Evolutionary conservation across 2,797 vertebrate species (phyloP).

Genomic region (Scolopax bukidnonensis): DNA sequence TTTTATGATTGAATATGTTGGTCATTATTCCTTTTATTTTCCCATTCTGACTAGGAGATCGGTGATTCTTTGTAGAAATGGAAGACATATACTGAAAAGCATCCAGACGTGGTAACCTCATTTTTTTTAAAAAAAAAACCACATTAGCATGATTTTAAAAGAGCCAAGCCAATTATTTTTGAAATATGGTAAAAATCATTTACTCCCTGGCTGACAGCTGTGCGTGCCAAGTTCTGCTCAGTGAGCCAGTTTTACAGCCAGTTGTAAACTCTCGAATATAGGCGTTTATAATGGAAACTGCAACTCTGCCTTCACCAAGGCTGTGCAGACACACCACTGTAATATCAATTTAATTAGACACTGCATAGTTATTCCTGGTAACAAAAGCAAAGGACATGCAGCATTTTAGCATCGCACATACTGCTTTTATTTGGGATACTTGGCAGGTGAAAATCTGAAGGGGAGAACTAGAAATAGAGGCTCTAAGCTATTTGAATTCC

Average conservation of each 20-base stretch:
- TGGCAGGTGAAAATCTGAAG: constrained; percentile 59
- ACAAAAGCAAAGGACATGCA: neutral
- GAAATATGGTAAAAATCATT: constrained; percentile 27
- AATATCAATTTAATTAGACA: neutral
- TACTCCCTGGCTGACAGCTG: neutral
- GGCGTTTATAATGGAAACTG: constrained; percentile 29
- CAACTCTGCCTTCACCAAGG: constrained; percentile 1
- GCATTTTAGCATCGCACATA: neutral
- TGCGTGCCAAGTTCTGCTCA: constrained; percentile 6
- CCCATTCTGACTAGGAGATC: neutral
- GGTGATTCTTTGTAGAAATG: constrained; percentile 27
- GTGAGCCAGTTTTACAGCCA: constrained; percentile 23
- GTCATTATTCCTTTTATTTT: constrained; percentile 27
- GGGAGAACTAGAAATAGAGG: neutral
- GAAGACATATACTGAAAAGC: neutral
- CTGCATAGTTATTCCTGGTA: neutral
- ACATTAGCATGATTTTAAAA: constrained; percentile 8
- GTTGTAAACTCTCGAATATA: neutral
- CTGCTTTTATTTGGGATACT: neutral
- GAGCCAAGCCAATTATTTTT: constrained; percentile 49
- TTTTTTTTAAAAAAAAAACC: neutral
- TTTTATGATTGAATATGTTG: neutral
- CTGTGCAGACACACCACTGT: neutral
- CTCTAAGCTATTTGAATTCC: constrained; percentile 50
- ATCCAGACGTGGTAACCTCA: neutral